Evolutionary conservation across 1,140 invertebrate genomes (phyloP).

Genomic region (Bursaphelenchus mucronatus): DNA sequence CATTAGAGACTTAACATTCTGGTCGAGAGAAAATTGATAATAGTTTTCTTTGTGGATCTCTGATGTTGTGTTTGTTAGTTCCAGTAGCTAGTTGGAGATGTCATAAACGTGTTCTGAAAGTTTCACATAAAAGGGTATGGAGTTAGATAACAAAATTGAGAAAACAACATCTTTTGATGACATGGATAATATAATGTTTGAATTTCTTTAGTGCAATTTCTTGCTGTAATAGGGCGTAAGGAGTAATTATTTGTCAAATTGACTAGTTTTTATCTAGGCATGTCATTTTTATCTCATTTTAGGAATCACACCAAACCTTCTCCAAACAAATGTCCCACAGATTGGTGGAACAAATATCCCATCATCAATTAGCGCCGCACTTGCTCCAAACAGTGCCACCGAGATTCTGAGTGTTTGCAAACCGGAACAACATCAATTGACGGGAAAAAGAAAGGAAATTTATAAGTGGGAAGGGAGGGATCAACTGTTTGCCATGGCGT

Average conservation of each 20-base stretch:
- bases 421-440: background rate
- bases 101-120: background rate
- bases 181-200: too few species aligned
- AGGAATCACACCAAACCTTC: conserved; percentile 3
- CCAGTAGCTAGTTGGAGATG: too few species aligned
- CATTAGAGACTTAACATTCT: too few species aligned
- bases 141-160: background rate
- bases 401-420: background rate
- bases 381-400: too few species aligned
- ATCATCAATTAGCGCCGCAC: too few species aligned
- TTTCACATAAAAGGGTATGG: background rate
- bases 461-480: conserved; percentile 8
- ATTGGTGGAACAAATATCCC: background rate
- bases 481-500: conserved; percentile 11
- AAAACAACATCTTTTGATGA: background rate
- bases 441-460: conserved; percentile 1
- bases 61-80: too few species aligned
- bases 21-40: too few species aligned
- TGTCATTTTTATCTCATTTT: background rate
- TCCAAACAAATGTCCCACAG: background rate
- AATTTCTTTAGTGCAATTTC: too few species aligned
- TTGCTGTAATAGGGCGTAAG: background rate
- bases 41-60: too few species aligned
- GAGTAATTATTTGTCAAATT: conserved; percentile 3
- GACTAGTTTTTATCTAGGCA: background rate